phyloP scores from a whole-genome alignment of 23 tunicate genomes.

The Phallusia fumigata region DNA sequence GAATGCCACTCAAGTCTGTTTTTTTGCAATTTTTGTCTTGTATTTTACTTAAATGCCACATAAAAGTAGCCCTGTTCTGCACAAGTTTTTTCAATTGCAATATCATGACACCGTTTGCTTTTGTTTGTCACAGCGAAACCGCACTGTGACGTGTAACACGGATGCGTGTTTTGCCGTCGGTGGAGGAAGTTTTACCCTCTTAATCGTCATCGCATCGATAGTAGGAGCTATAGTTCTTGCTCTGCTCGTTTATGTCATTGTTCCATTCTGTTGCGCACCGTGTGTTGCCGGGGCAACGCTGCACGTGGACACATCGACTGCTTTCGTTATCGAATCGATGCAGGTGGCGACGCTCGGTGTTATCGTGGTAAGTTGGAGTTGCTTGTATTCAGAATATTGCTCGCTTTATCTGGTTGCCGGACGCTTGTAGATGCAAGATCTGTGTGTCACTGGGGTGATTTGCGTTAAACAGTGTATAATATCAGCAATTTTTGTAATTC shows the following conservation, averaged over 20 bases:
- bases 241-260: background rate
- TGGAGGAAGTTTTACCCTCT: slow-evolving; percentile 17
- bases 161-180: slow-evolving; percentile 10
- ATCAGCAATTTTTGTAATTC: background rate
- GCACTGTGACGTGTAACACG: slow-evolving; percentile 25
- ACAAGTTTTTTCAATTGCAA: too few species aligned
- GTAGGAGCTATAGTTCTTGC: slow-evolving; percentile 11
- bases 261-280: background rate
- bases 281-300: slow-evolving; percentile 18
- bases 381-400: too few species aligned
- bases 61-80: too few species aligned
- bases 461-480: background rate
- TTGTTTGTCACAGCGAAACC: slow-evolving; percentile 10
- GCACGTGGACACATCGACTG: slow-evolving; percentile 21
- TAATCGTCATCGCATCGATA: slow-evolving; percentile 10
- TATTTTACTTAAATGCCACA: too few species aligned
- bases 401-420: background rate
- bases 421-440: background rate
- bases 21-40: too few species aligned
- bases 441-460: background rate
- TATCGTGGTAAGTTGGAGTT: slow-evolving; percentile 15
- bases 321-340: slow-evolving; percentile 26
- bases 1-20: too few species aligned
- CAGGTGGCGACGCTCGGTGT: slow-evolving; percentile 25
- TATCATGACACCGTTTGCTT: too few species aligned